A percentile compares a stretch with the other conserved stretches of the same genome.
phyloP scores from a whole-genome alignment of 2,797 vertebrate species.

The Scolopax rusticola region DNA sequence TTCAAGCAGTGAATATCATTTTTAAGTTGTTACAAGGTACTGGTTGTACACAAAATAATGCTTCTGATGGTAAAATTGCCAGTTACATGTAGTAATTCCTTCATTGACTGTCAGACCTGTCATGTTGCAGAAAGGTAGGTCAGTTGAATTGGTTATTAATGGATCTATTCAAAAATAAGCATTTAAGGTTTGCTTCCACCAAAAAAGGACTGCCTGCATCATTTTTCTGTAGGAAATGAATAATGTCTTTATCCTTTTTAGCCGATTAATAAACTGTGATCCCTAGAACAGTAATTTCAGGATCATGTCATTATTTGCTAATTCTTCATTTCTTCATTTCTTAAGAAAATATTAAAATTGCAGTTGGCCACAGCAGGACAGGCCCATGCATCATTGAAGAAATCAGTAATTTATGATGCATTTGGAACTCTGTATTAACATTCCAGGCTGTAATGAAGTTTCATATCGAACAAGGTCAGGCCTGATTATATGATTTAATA shows the following conservation, averaged over 20 bases:
- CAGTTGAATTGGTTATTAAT: background rate
- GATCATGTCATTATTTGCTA: slow-evolving; percentile 63
- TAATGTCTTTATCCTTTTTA: slow-evolving; percentile 22
- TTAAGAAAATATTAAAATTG: slow-evolving; percentile 42
- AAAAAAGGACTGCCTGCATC: background rate
- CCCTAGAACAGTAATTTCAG: slow-evolving; percentile 47
- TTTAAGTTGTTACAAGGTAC: slow-evolving; percentile 9
- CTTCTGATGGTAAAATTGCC: slow-evolving; percentile 55
- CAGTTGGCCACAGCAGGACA: slow-evolving; percentile 55
- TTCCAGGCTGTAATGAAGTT: slow-evolving; percentile 67
- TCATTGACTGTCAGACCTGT: slow-evolving; percentile 35
- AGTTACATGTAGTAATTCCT: background rate
- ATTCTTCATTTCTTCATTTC: slow-evolving; percentile 63
- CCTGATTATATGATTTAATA: slow-evolving; percentile 67
- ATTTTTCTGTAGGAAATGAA: slow-evolving; percentile 23
- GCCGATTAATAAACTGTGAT: slow-evolving; percentile 34
- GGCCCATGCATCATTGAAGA: slow-evolving; percentile 64
- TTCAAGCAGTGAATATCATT: slow-evolving; percentile 13
- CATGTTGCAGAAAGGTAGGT: slow-evolving; percentile 26
- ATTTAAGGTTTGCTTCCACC: background rate
- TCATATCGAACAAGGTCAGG: slow-evolving; percentile 58
- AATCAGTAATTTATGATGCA: slow-evolving; percentile 69
- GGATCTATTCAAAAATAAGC: slow-evolving; percentile 36
- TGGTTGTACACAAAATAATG: background rate
- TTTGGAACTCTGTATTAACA: slow-evolving; percentile 61